Evolutionary conservation across 2,113 vertebrate species (phyloP), one percentile per base, ranked within the genome.

Genomic region (Emydura subglobosa): DNA sequence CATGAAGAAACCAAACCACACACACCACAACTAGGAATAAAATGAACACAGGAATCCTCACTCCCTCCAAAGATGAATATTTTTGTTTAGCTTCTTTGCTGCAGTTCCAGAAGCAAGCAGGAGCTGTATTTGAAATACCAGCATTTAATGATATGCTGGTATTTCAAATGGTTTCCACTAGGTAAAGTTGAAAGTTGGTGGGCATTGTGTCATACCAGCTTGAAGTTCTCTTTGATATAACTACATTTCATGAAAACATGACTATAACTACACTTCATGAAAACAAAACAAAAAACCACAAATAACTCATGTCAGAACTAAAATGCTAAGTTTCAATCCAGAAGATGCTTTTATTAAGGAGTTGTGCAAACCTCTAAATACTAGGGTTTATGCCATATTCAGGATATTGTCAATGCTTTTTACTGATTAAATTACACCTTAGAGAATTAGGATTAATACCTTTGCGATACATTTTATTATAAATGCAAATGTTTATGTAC

Each of bases 281-380:
- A 87, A 10, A 85, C 21, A 55, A 22, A 84, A 29, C 79, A 57
- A 10, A 57, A 57, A 57, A 57, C 29, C 29, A 61, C 16, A 17
- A 34, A 65, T n/a, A 65, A n/a, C 6, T 8, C 82, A 92, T 22
- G 3, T 57, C 27, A 93, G 47, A 72, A 31, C 61, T 89, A 91
- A 57, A 95, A 82, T 42, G 83, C 12, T 86, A 72, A 44, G 65
- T 53, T 80, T 44, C 27, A 65, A 5, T 91, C 55, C 34, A 82
- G 2, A 4, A 21, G 86, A 80, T 42, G 86, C 24, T 76, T n/a
- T 85, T 86, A 55, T 86, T 76, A 39, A 83, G 47, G 59, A 82
- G 44, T 80, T 83, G 92, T 79, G 39, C 39, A 89, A 95, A 84
- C 83, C 89, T 91, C n/a, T 72, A 94, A 92, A 83, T 85, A 96